Evolutionary conservation across 1,140 invertebrate species (phyloP).

Genomic region (Papilio helenus): DNA sequence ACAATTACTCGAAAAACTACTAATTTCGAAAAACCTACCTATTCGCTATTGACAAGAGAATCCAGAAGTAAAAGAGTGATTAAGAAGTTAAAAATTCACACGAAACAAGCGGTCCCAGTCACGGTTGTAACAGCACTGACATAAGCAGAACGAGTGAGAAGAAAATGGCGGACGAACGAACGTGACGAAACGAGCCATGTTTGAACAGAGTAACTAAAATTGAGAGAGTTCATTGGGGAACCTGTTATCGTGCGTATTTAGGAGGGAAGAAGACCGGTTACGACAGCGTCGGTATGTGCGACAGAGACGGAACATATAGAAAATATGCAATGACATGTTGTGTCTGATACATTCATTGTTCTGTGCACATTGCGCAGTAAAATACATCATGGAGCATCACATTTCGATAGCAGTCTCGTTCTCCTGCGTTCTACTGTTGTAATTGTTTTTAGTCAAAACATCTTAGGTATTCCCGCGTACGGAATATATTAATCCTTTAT

Average conservation of each 20-base stretch:
- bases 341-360: conserved; percentile 49
- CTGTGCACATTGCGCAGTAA: conserved; percentile 48
- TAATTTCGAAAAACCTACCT: conserved; percentile 58
- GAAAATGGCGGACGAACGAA: conserved; percentile 72
- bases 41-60: conserved; percentile 53
- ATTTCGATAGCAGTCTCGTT: conserved; percentile 57
- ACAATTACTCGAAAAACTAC: neutral
- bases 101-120: conserved; percentile 58
- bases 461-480: neutral
- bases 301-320: conserved; percentile 6
- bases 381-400: conserved; percentile 52
- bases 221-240: conserved; percentile 50
- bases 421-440: conserved; percentile 70
- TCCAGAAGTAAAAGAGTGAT: conserved; percentile 71
- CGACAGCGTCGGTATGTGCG: neutral
- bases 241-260: neutral
- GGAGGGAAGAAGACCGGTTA: conserved; percentile 16
- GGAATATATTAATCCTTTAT: neutral
- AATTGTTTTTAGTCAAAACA: neutral
- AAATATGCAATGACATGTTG: neutral
- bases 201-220: conserved; percentile 55
- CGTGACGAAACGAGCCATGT: conserved; percentile 59
- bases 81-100: conserved; percentile 62
- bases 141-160: conserved; percentile 75
- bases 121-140: conserved; percentile 65